These are phyloP conservation scores for Bombus balteatus DNA, from an alignment of 1,140 invertebrate species.

Conservation along the genomic window DNA sequence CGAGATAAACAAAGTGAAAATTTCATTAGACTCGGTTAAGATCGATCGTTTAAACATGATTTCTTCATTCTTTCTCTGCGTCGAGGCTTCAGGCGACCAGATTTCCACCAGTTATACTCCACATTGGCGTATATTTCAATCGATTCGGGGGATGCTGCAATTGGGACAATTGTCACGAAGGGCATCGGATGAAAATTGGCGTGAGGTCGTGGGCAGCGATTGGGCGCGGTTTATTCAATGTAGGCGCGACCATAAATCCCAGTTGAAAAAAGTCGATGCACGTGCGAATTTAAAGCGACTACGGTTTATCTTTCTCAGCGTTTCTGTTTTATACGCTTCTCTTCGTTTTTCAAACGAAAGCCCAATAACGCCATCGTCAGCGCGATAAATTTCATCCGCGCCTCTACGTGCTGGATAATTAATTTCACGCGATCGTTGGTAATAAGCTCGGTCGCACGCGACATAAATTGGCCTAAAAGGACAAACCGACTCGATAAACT, in stretches of 20 bases:
- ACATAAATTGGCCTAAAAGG: background rate
- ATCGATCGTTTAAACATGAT: background rate
- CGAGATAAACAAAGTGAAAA: too few relatives aligned
- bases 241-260: slow-evolving; percentile 21
- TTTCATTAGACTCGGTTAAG: background rate
- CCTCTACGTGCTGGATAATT: background rate
- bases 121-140: background rate
- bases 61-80: too few relatives aligned
- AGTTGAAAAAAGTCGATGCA: slow-evolving; percentile 8
- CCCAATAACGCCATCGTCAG: background rate
- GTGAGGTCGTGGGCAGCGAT: slow-evolving; percentile 16
- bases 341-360: background rate
- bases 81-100: background rate
- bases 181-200: slow-evolving; percentile 31
- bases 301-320: background rate
- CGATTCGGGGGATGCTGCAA: background rate
- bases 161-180: slow-evolving; percentile 14
- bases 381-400: background rate
- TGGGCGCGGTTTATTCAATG: slow-evolving; percentile 43
- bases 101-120: background rate
- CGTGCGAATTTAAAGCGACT: background rate
- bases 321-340: background rate
- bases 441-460: background rate
- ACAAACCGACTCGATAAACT: background rate
- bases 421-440: slow-evolving; percentile 14